Percentiles rank a stretch among this genome's conserved stretches.
Conservation (phyloP, 2,113 vertebrate species). For the Erythrocercus mccallii region DNA sequence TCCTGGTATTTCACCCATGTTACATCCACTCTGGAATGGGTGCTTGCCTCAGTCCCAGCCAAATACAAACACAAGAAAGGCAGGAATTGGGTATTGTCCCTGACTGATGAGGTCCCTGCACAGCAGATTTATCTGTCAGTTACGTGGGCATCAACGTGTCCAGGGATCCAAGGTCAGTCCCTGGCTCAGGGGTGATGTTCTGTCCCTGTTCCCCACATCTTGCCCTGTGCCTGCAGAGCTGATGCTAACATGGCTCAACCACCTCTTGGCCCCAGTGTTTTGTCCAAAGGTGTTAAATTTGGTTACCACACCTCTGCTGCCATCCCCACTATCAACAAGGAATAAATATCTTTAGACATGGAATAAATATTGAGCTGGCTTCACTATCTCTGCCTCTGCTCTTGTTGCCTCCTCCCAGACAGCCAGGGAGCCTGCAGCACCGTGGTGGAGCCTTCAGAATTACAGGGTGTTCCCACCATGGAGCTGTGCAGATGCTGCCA, state of each 20-base stretch:
- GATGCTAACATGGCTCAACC: background rate
- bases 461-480: background rate
- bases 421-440: background rate
- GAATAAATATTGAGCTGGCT: background rate
- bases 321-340: background rate
- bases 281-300: background rate
- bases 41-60: rapidly evolving
- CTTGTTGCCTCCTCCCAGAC: background rate
- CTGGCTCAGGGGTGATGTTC: background rate
- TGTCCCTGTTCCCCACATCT: background rate
- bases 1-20: background rate
- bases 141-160: background rate
- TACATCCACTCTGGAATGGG: background rate
- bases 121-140: background rate
- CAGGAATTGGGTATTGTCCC: background rate
- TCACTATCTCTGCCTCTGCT: background rate
- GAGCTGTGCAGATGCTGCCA: background rate
- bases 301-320: background rate
- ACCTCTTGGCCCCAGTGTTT: background rate
- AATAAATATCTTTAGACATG: background rate
- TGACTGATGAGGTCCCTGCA: background rate
- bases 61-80: background rate
- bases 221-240: background rate
- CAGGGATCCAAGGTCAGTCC: rapidly evolving
- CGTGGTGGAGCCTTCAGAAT: background rate